A percentile compares a stretch with the other conserved stretches of the same genome.
These are phyloP conservation scores for Rhinella marina DNA, from an alignment of 2,797 vertebrate species.

Conservation along the genomic window DNA sequence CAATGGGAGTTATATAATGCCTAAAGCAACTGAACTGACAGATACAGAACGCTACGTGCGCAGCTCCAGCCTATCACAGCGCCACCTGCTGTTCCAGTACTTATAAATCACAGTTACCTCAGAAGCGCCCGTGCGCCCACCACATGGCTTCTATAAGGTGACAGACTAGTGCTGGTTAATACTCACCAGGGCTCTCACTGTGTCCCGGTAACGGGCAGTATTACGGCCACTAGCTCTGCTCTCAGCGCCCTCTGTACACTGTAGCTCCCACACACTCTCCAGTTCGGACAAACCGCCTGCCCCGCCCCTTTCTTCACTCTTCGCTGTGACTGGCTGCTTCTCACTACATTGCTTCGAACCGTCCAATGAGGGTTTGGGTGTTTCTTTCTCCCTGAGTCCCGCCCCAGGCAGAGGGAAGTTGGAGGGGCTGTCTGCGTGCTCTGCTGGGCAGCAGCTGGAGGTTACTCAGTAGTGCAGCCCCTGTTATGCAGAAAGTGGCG, in stretches of 20 bases:
- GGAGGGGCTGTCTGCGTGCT: neutral
- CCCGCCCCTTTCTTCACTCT: neutral
- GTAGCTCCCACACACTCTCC: neutral
- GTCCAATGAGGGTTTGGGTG: neutral
- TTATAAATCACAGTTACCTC: neutral
- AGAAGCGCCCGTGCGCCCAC: too few relatives aligned
- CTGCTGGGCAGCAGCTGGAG: neutral
- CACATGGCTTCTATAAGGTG: too few relatives aligned
- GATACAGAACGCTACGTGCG: too few relatives aligned
- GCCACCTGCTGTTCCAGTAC: neutral
- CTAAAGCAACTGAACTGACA: too few relatives aligned
- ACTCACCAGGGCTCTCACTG: neutral
- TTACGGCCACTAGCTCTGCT: neutral
- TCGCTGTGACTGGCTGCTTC: neutral
- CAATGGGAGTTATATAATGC: too few relatives aligned
- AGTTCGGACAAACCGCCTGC: constrained; percentile 55
- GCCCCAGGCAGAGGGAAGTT: neutral
- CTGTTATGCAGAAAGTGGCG: too few relatives aligned
- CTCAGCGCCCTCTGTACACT: neutral
- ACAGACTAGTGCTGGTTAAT: neutral
- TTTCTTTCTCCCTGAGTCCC: neutral
- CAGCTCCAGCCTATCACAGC: neutral
- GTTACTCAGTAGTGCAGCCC: too few relatives aligned
- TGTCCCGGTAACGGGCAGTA: neutral
- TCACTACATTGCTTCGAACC: constrained; percentile 22